Conservation (phyloP, 2,113 vertebrate species). For the Speoplatyrhinus poulsoni region DNA sequence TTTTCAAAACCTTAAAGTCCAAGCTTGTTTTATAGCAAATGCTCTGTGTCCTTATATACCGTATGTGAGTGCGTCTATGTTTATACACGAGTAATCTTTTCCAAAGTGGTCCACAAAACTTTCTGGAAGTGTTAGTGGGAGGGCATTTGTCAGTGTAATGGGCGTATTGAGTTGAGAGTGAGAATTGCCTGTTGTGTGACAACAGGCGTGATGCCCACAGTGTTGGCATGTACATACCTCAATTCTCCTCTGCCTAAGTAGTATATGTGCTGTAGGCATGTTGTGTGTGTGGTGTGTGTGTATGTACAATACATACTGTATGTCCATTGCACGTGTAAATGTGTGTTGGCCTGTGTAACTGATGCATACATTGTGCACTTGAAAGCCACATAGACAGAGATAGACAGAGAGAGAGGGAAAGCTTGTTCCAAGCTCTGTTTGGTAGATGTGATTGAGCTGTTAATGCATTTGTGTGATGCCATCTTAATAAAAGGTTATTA, state of each 20-base stretch:
- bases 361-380: background rate
- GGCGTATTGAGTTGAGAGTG: constrained; percentile 31
- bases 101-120: constrained; percentile 46
- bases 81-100: constrained; percentile 58
- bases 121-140: constrained; percentile 52
- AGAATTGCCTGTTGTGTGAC: constrained; percentile 42
- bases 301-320: constrained; percentile 5
- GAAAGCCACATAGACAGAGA: background rate
- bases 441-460: constrained; percentile 54
- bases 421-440: constrained; percentile 33
- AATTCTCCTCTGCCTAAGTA: constrained; percentile 11
- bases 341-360: background rate
- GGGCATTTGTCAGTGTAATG: constrained; percentile 28
- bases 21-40: constrained; percentile 38
- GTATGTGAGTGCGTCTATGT: constrained; percentile 49
- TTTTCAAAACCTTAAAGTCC: constrained; percentile 37
- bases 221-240: constrained; percentile 59
- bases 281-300: background rate
- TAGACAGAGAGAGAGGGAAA: constrained; percentile 52
- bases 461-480: constrained; percentile 65
- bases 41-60: constrained; percentile 42
- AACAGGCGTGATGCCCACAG: constrained; percentile 39
- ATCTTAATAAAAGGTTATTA: constrained; percentile 48
- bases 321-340: constrained; percentile 44
- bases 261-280: constrained; percentile 21